Base-by-base conservation (phyloP, 2,888 invertebrate genomes). In the Eupithecia subfuscata region DNA sequence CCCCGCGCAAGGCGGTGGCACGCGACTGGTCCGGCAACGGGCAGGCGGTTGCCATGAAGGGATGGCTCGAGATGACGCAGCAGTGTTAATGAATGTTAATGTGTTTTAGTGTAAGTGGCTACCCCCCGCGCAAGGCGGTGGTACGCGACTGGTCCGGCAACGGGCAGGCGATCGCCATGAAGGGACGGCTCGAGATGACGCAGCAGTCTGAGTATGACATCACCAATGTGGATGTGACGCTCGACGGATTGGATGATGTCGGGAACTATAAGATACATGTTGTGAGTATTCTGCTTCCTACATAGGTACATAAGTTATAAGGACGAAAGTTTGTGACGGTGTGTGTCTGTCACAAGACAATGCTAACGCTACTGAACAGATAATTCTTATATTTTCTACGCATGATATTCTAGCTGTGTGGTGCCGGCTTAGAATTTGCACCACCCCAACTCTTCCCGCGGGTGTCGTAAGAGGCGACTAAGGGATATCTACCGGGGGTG, bases 1-100 rank as follows among this genome's bases (percentile, higher is more conserved):
- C 71, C 9, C 73, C 97, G 11, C 96, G 97, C 75, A 98, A 98
- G 91, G 98, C 97, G 0, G 98, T 98, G 1, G 97, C 96, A 0
- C 97, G 96, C 83, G 97, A 98, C 85, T 98, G 98, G 98, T 98
- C 97, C 90, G 97, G 97, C 8, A 98, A 98, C 90, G 97, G 97
- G 0, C 95, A 96, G 76, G 90, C 92, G 0, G 90, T 96, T 56
- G 90, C 95, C 0, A 94, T 97, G 30, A 96, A 95, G 84, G 98
- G 98, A 14, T 96, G 96, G 89, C 90, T 98, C 34, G 98, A 98
- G 92, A 96, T 98, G 82, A 95, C 96, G 63, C 98, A 98, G 91
- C 97, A 98, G 91, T 97, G 16, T 16, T 45, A 45, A 45, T 45
- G 45, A 45, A 45, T 45, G 30, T 8, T 63, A 6, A 25, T 63